A percentile compares a stretch with the other conserved stretches of the same genome.
phyloP scores from a whole-genome alignment of 2,888 invertebrate genomes.

The Thereva nobilitata region DNA sequence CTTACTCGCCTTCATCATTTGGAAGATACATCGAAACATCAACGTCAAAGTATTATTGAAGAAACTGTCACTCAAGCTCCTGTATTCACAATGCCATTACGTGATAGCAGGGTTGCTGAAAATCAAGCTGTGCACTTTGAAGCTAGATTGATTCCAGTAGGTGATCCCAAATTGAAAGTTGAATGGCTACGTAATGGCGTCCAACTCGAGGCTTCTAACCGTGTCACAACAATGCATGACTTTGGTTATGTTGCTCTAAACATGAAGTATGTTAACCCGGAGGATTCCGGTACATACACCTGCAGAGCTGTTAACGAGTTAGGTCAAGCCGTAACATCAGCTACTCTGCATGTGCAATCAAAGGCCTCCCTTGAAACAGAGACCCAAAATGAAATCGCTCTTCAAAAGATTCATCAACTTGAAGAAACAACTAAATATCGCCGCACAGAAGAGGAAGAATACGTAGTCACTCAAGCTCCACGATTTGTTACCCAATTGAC shows the following conservation, averaged over 20 bases:
- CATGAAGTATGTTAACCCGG: constrained; percentile 92
- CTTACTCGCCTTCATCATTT: constrained; percentile 78
- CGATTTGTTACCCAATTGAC: constrained; percentile 83
- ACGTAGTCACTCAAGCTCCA: constrained; percentile 80
- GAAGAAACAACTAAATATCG: constrained; percentile 82
- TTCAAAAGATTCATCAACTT: constrained; percentile 82
- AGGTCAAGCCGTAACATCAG: constrained; percentile 94
- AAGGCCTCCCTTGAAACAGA: constrained; percentile 87
- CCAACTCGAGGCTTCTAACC: constrained; percentile 88
- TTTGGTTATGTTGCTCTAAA: constrained; percentile 96
- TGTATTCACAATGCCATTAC: constrained; percentile 88
- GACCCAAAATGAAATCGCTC: constrained; percentile 85
- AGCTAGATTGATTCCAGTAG: constrained; percentile 90
- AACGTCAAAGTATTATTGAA: constrained; percentile 74
- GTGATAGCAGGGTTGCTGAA: constrained; percentile 83
- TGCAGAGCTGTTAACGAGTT: constrained; percentile 90
- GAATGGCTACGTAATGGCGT: constrained; percentile 94
- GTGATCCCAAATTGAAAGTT: constrained; percentile 88
- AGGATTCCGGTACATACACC: constrained; percentile 96
- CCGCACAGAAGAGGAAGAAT: constrained; percentile 79
- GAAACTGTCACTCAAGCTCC: constrained; percentile 85
- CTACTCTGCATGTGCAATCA: constrained; percentile 83
- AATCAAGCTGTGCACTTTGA: constrained; percentile 94
- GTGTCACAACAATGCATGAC: constrained; percentile 93
- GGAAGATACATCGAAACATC: constrained; percentile 77